These are phyloP conservation scores for Chaetorhynchus papuensis DNA, from an alignment of 2,113 vertebrate genomes.

Conservation along the genomic window DNA sequence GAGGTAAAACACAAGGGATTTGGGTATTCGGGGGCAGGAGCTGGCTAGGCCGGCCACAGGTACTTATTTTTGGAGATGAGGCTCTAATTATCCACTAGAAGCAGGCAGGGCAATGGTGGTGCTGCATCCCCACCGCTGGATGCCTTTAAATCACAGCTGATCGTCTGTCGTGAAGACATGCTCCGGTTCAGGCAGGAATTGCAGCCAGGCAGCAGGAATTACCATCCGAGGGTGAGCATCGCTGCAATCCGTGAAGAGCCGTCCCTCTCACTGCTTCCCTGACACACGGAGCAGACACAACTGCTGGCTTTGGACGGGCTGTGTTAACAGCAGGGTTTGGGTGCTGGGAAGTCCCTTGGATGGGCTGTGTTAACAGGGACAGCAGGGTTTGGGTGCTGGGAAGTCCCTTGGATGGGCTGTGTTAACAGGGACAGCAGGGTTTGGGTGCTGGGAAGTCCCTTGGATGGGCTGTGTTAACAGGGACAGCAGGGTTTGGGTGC, in stretches of 20 bases:
- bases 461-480: neutral
- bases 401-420: neutral
- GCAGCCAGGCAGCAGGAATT: neutral
- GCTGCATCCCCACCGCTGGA: neutral
- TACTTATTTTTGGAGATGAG: neutral
- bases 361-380: too few relatives aligned
- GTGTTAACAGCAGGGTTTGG: neutral
- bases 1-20: fast-evolving
- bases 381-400: neutral
- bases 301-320: neutral
- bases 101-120: neutral
- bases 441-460: neutral
- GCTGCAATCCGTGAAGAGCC: fast-evolving
- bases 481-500: neutral
- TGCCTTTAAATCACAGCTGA: neutral
- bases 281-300: neutral
- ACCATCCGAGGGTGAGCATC: neutral
- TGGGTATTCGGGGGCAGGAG: neutral
- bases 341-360: neutral
- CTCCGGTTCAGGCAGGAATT: neutral
- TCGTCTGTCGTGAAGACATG: fast-evolving
- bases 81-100: neutral
- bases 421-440: neutral
- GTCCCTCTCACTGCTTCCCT: neutral
- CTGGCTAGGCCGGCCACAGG: neutral